Base-by-base conservation (phyloP, 2,888 invertebrate genomes). In the Allophyes oxyacanthae region DNA sequence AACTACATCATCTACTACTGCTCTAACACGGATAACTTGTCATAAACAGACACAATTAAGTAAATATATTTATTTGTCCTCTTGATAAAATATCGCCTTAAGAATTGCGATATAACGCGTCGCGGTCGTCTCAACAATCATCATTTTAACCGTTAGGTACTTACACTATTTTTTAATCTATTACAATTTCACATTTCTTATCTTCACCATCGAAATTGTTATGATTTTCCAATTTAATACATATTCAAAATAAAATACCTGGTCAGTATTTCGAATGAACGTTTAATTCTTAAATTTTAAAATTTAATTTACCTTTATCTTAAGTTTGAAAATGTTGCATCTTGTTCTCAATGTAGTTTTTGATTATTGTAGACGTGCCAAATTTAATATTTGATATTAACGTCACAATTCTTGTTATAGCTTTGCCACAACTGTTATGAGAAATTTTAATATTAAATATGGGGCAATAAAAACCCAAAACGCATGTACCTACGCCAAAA, bases 401-500 rank as follows among this genome's bases (percentile, higher is more conserved):
- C 51, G 54, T 75, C 57, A 78, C 64, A 75, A 63, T 62, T 73
- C 26, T 49, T 71, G 69, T 71, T 50, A 73, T 78, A 81, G 82
- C 83, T 73, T 72, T 71, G 83, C 82, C 84, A 79, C 66, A 66
- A 49, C 70, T 72, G 75, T 72, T 50, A 61, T 54, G 72, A 66
- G 56, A 57, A 34, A 57, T 49, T 67, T 72, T 77, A 71, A 79
- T 79, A 74, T 81, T 81, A 82, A 77, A 77, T 81, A 85, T 79
- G 77, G 87, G 90, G 85, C 81, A 86, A 83, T 90, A 90, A 87
- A 89, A 88, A 87, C 89, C 90, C 90, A 89, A 88, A 86, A 87
- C 78, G 78, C 77, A 75, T 73, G 81, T 82, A n/a, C n/a, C n/a
- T n/a, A 78, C 81, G 82, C 82, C 83, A 86, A 87, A 85, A 84